Conservation (phyloP, 2,888 invertebrate genomes). For the Polymixis flavicincta region DNA sequence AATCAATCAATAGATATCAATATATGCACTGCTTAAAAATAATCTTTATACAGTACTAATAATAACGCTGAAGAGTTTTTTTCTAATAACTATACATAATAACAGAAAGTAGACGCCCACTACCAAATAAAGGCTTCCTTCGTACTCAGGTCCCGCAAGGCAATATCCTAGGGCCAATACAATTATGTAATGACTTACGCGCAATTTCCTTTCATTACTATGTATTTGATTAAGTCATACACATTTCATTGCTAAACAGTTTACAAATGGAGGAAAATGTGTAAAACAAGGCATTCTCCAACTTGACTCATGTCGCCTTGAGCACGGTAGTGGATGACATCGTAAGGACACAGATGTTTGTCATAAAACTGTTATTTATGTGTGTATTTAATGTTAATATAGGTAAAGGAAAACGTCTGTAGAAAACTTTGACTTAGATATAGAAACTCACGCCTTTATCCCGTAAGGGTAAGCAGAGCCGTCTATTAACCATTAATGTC, state of each 20-base stretch:
- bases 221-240: conserved; percentile 23
- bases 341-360: conserved; percentile 50
- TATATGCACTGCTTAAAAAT: not conserved
- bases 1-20: not conserved
- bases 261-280: conserved; percentile 39
- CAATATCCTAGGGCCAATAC: conserved; percentile 8
- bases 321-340: conserved; percentile 10
- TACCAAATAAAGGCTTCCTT: not conserved
- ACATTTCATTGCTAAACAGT: conserved; percentile 4
- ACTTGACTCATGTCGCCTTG: conserved; percentile 47
- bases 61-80: too few relatives aligned
- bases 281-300: conserved; percentile 1
- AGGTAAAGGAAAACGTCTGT: conserved; percentile 1
- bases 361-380: conserved; percentile 33
- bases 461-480: not conserved
- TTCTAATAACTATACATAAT: not conserved
- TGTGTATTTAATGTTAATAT: conserved; percentile 1
- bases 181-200: not conserved
- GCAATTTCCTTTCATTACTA: conserved; percentile 1
- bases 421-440: not conserved
- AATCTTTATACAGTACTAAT: not conserved
- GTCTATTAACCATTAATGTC: too few relatives aligned
- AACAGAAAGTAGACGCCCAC: not conserved
- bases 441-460: not conserved
- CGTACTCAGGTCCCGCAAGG: not conserved